Conservation (phyloP, 53 echinoderm and acorn worm genomes). For the Crossaster papposus region DNA sequence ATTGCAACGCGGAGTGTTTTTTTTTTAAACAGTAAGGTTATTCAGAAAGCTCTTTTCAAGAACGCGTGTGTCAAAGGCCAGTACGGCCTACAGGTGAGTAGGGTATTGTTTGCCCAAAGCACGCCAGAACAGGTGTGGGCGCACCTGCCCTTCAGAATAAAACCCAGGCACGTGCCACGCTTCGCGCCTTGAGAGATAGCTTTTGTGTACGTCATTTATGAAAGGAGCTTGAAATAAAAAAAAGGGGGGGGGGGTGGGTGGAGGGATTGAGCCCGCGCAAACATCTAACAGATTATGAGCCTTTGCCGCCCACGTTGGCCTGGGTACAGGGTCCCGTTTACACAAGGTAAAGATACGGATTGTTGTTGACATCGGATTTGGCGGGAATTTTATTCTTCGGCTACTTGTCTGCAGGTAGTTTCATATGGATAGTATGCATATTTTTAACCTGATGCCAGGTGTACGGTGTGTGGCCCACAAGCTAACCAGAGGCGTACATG, state of each 20-base stretch:
- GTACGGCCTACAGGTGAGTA: slow-evolving; percentile 53
- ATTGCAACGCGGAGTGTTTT: background rate
- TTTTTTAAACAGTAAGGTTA: background rate
- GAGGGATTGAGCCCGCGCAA: background rate
- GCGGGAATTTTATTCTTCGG: slow-evolving; percentile 50
- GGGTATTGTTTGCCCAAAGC: slow-evolving; percentile 10
- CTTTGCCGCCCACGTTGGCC: slow-evolving; percentile 29
- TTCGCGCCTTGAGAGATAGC: slow-evolving; percentile 58
- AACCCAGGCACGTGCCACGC: slow-evolving; percentile 44
- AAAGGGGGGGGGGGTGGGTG: too few relatives aligned
- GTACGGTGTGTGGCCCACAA: too few relatives aligned
- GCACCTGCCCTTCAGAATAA: slow-evolving; percentile 27
- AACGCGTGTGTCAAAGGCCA: background rate
- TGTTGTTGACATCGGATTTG: slow-evolving; percentile 23
- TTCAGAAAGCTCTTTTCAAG: background rate
- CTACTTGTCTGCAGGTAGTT: background rate
- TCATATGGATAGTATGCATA: too few relatives aligned
- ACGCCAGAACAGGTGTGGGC: slow-evolving; percentile 41
- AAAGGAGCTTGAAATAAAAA: background rate
- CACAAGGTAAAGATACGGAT: slow-evolving; percentile 18
- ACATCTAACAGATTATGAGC: slow-evolving; percentile 29
- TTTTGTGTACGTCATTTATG: slow-evolving; percentile 29
- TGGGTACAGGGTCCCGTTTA: slow-evolving; percentile 28
- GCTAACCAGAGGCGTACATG: too few relatives aligned
- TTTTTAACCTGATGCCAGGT: too few relatives aligned